Base-by-base conservation (phyloP, 1,140 invertebrate species). In the Sinonovacula constricta region DNA sequence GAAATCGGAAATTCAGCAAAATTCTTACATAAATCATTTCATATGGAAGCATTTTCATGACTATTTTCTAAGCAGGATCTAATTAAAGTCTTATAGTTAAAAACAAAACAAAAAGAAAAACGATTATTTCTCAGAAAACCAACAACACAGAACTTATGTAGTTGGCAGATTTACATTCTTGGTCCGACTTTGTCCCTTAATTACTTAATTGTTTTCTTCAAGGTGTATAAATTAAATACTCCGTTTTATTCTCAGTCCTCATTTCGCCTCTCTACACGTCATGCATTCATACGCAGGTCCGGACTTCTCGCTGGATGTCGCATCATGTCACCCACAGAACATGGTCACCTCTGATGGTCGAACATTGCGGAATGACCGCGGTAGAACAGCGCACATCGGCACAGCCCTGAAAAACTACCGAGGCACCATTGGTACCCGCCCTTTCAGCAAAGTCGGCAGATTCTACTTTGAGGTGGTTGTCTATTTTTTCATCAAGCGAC, bases 391-490 rank as follows among this genome's bases (percentile, higher is more conserved):
- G 14, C 28, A 69, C 22, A 60, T 70, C 3, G 75, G 66, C 14
- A 69, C 67, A 33, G 65, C 66, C 28, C 56, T 78, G n/a, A 78
- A 78, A 66, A 78, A 78, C 31, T 78, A 69, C 56, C 75, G 75
- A 5, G 75, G 75, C 0, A 49, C 33, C 24, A 68, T 78, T 24
- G 75, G 66, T 30, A 78, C 56, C 5, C 33, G 67, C 18, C 53
- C 75, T 0, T 78, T 78, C 45, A 53, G 39, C 59, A 67, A 70
- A 31, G 30, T 31, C 28, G 75, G 75, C 4, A 39, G 75, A 60
- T 78, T 78, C 66, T 78, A 78, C 28, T 78, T 78, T 31, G 75
- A 78, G 49, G 66, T 78, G 22, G 59, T 70, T n/a, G 75, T 70
- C 18, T 63, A 78, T 15, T 78, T 78, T 24, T 78, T 78, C 36